Conservation (phyloP, 2,888 invertebrate species). For the Bugulina stolonifera region DNA sequence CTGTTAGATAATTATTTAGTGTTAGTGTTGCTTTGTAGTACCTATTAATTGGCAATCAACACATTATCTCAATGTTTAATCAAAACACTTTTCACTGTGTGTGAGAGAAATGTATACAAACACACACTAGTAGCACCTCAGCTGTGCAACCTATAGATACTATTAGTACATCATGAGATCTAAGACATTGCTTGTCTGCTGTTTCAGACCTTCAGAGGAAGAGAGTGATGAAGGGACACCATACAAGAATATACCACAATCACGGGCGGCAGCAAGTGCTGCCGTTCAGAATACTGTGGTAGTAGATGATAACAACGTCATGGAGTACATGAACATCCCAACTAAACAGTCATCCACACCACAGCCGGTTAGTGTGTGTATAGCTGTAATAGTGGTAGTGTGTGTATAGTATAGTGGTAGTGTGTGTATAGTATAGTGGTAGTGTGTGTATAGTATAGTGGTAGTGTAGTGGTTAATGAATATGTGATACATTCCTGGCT, state of each 20-base stretch:
- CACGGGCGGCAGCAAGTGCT: not conserved
- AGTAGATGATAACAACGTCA: not conserved
- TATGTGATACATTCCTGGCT: too few species aligned
- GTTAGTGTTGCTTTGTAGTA: not conserved
- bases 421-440: too few species aligned
- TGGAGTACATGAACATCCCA: constrained; percentile 24
- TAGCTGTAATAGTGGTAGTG: not conserved
- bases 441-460: too few species aligned
- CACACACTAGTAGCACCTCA: too few species aligned
- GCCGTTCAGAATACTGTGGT: not conserved
- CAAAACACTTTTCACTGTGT: not conserved
- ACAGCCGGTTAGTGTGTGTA: constrained; percentile 1
- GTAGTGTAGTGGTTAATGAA: too few species aligned
- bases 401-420: too few species aligned
- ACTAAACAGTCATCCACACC: not conserved
- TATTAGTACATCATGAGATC: too few species aligned
- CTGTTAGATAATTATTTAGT: not conserved
- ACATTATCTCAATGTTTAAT: not conserved
- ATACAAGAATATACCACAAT: constrained; percentile 6
- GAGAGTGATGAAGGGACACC: not conserved
- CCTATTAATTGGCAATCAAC: not conserved
- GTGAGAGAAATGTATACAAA: too few species aligned
- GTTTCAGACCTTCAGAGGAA: not conserved
- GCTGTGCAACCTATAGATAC: too few species aligned
- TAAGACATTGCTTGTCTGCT: not conserved